Conservation (phyloP, 2,113 vertebrate genomes). For the Pseudopodoces humilis region DNA sequence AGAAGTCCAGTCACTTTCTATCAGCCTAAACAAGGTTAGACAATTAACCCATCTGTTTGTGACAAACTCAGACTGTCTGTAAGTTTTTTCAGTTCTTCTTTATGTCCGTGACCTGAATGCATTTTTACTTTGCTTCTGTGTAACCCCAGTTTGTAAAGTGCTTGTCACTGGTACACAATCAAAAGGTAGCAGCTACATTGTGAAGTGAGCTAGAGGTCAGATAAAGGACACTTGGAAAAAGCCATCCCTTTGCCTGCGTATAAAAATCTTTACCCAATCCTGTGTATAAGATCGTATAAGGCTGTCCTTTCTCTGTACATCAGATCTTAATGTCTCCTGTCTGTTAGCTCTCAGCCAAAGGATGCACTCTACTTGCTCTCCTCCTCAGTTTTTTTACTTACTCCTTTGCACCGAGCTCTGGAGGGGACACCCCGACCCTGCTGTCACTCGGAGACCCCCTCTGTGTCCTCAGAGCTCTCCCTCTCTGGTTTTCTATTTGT, state of each 20-base stretch:
- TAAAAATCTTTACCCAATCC: constrained; percentile 58
- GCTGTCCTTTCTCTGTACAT: constrained; percentile 72
- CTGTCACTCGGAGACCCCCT: constrained; percentile 63
- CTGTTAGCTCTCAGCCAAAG: constrained; percentile 71
- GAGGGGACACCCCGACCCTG: constrained; percentile 70
- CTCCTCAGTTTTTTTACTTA: constrained; percentile 68
- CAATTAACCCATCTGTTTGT: constrained; percentile 90
- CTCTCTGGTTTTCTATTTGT: constrained; percentile 80
- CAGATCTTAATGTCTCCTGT: constrained; percentile 78
- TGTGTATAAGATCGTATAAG: constrained; percentile 64
- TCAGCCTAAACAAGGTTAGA: constrained; percentile 82
- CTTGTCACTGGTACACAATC: constrained; percentile 90
- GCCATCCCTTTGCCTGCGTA: constrained; percentile 57
- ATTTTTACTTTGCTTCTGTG: constrained; percentile 99
- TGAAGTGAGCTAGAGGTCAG: constrained; percentile 70
- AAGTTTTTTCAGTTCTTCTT: constrained; percentile 87
- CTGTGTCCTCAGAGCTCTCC: constrained; percentile 74
- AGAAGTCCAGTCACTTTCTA: constrained; percentile 85
- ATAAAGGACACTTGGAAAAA: constrained; percentile 74
- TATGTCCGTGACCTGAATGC: constrained; percentile 97
- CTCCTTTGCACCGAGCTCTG: constrained; percentile 78
- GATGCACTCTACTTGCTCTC: constrained; percentile 63
- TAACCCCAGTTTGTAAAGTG: constrained; percentile 85
- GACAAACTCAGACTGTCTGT: constrained; percentile 86
- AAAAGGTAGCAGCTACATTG: constrained; percentile 76